Evolutionary conservation across 92 coral and sea anemone genomes (phyloP).

Genomic region (Parazoanthus swiftii): DNA sequence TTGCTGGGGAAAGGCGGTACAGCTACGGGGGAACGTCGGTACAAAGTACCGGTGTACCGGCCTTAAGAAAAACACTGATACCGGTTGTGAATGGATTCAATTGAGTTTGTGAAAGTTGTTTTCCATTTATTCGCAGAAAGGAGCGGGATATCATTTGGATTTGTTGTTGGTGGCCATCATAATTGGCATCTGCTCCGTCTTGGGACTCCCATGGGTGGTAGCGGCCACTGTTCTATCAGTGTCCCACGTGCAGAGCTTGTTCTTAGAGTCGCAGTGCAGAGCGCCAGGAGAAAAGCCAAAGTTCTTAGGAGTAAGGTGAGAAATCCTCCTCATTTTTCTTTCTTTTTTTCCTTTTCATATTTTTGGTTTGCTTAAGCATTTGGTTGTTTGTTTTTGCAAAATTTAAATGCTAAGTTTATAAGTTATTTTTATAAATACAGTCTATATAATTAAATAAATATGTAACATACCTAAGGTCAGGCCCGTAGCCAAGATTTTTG

Average conservation of each 20-base stretch:
- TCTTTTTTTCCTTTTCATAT: too few relatives aligned
- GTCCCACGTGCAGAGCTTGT: constrained; percentile 96
- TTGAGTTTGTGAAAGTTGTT: not conserved
- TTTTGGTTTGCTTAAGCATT: too few relatives aligned
- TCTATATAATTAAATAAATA: too few relatives aligned
- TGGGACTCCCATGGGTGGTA: constrained; percentile 97
- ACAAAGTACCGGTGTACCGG: not conserved
- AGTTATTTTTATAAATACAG: too few relatives aligned
- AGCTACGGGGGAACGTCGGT: too few relatives aligned
- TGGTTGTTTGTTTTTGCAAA: too few relatives aligned
- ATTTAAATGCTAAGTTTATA: too few relatives aligned
- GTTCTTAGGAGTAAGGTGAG: constrained; percentile 95
- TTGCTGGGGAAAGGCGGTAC: too few relatives aligned
- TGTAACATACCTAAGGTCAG: too few relatives aligned
- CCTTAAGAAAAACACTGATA: not conserved
- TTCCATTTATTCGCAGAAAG: constrained; percentile 68
- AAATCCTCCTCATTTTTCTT: too few relatives aligned
- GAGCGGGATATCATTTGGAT: constrained; percentile 98
- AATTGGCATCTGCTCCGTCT: constrained; percentile 86
- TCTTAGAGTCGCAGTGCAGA: constrained; percentile 87
- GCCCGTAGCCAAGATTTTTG: too few relatives aligned
- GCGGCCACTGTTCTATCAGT: constrained; percentile 97
- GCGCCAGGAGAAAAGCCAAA: constrained; percentile 96
- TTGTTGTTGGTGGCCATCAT: constrained; percentile 77
- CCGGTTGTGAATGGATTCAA: not conserved